Evolutionary conservation across 2,888 invertebrate genomes (phyloP).

Genomic region (Miltochrista miniata): DNA sequence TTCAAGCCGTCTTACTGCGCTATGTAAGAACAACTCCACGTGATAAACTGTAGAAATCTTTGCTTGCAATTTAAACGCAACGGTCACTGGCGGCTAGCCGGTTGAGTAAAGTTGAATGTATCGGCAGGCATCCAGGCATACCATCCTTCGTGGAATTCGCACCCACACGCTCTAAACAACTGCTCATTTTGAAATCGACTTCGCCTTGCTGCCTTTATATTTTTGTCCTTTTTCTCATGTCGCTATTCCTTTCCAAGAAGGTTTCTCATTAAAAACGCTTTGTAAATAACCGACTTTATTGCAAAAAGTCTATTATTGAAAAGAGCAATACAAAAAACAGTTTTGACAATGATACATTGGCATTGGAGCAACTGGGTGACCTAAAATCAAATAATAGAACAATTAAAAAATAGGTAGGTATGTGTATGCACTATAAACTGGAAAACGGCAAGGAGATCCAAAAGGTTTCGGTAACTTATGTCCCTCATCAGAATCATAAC

Average conservation of each 20-base stretch:
- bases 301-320: background rate
- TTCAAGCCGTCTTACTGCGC: constrained; percentile 3
- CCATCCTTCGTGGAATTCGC: constrained; percentile 76
- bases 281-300: background rate
- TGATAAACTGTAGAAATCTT: constrained; percentile 6
- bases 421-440: too few species aligned
- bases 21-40: background rate
- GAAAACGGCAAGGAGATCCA: too few species aligned
- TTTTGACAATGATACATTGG: too few species aligned
- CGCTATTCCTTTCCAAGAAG: constrained; percentile 47
- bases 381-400: background rate
- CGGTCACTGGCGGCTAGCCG: constrained; percentile 50
- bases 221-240: constrained; percentile 44
- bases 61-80: constrained; percentile 55
- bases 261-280: constrained; percentile 12
- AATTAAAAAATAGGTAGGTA: too few species aligned
- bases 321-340: background rate
- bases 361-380: too few species aligned
- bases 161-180: constrained; percentile 65
- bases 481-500: too few species aligned
- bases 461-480: too few species aligned
- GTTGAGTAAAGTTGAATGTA: constrained; percentile 63
- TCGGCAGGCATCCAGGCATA: constrained; percentile 53
- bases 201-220: constrained; percentile 43
- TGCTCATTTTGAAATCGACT: constrained; percentile 46